phyloP scores from a whole-genome alignment of 2,113 vertebrate species.

The Anser brachyrhynchus region DNA sequence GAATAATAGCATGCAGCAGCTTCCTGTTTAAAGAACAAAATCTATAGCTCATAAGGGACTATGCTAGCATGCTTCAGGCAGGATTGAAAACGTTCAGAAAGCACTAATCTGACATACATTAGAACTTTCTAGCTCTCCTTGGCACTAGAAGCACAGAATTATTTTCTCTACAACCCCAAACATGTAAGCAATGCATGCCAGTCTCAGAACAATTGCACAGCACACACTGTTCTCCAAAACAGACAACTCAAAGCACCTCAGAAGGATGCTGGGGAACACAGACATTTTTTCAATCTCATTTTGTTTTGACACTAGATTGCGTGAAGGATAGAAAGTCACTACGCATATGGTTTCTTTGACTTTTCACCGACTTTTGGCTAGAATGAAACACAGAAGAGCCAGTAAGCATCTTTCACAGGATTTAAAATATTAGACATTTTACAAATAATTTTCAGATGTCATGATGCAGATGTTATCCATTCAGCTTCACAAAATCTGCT shows the following conservation, averaged over 20 bases:
- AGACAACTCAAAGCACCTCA: background rate
- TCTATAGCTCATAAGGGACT: background rate
- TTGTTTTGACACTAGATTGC: background rate
- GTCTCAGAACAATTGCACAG: background rate
- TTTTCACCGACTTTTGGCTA: background rate
- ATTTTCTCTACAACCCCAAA: background rate
- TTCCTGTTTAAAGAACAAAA: background rate
- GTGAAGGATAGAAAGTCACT: background rate
- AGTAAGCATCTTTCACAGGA: background rate
- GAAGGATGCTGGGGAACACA: background rate
- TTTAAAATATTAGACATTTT: constrained; percentile 4
- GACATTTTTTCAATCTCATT: background rate
- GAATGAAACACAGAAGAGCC: constrained; percentile 2
- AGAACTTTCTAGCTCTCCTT: background rate
- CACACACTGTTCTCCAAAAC: background rate
- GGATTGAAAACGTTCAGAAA: background rate
- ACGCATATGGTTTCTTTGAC: background rate
- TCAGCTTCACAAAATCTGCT: background rate
- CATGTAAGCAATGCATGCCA: background rate
- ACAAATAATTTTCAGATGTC: constrained; percentile 21
- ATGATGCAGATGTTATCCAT: background rate
- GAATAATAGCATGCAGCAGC: background rate
- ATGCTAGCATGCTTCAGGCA: background rate
- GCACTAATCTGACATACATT: background rate
- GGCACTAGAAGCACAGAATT: background rate